Percentiles rank a stretch among this genome's conserved stretches.
These are phyloP conservation scores for Danio jaintianensis DNA, from an alignment of 2,797 vertebrate species.

Conservation along the genomic window DNA sequence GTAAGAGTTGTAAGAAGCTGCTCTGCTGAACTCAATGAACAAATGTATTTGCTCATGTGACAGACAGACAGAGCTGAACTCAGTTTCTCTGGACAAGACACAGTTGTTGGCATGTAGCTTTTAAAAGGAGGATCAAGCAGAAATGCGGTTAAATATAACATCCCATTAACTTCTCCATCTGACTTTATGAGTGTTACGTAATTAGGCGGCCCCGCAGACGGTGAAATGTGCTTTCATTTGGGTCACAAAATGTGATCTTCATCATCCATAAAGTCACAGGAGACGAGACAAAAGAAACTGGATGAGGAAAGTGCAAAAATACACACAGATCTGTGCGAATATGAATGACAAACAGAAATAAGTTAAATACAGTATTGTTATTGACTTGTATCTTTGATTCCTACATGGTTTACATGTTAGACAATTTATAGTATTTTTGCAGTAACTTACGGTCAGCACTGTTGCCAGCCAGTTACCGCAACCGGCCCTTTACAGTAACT, in stretches of 20 bases:
- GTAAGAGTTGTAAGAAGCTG: constrained; percentile 11
- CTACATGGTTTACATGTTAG: neutral
- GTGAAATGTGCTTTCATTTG: constrained; percentile 71
- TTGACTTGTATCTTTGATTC: neutral
- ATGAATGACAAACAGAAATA: neutral
- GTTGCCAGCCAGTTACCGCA: too few species aligned
- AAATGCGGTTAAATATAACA: constrained; percentile 71
- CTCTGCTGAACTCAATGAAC: constrained; percentile 42
- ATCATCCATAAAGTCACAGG: constrained; percentile 62
- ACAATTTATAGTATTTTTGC: too few species aligned
- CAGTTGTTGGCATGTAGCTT: constrained; percentile 31
- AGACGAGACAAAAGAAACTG: constrained; percentile 22
- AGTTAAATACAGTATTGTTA: neutral
- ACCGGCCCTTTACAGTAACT: too few species aligned
- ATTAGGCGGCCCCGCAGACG: constrained; percentile 72
- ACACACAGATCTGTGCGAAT: neutral
- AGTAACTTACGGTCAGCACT: too few species aligned
- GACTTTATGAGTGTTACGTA: constrained; percentile 68
- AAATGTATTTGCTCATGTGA: constrained; percentile 19
- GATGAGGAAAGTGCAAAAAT: constrained; percentile 1
- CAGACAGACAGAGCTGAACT: neutral
- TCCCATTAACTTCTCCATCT: constrained; percentile 73
- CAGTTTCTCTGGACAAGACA: neutral
- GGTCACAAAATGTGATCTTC: constrained; percentile 64
- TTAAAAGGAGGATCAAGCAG: constrained; percentile 57